These are phyloP conservation scores for Hydroisotoma schaefferi DNA, from an alignment of 2,888 invertebrate species.

Conservation along the genomic window DNA sequence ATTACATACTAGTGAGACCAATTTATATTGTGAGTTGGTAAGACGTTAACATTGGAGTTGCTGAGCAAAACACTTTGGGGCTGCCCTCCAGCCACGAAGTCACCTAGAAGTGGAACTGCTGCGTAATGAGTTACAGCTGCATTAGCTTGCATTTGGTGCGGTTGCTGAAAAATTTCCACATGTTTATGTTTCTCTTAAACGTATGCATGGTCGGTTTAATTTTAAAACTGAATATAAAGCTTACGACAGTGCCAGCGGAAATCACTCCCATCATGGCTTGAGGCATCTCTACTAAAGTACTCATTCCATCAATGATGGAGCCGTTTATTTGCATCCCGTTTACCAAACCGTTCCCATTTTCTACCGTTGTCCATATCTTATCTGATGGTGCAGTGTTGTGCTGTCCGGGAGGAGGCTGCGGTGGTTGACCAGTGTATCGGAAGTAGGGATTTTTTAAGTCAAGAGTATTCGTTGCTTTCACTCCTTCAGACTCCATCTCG, in stretches of 20 bases:
- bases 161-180: constrained; percentile 15
- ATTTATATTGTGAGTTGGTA: constrained; percentile 39
- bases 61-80: constrained; percentile 46
- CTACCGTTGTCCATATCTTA: constrained; percentile 43
- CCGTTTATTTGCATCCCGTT: constrained; percentile 44
- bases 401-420: constrained; percentile 86
- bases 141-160: constrained; percentile 40
- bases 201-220: neutral
- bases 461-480: constrained; percentile 80
- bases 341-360: constrained; percentile 36
- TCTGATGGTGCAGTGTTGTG: constrained; percentile 79
- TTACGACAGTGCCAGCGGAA: constrained; percentile 34
- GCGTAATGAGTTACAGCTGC: constrained; percentile 43
- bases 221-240: neutral
- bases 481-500: constrained; percentile 82
- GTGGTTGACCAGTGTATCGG: constrained; percentile 89
- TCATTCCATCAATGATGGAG: constrained; percentile 44
- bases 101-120: constrained; percentile 39
- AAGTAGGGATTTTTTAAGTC: constrained; percentile 99
- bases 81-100: constrained; percentile 35
- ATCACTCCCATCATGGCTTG: constrained; percentile 41
- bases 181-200: neutral
- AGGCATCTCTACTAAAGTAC: constrained; percentile 41
- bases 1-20: constrained; percentile 35
- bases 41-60: constrained; percentile 41